Conservation (phyloP, 2,797 vertebrate species). For the Hipposideros larvatus region DNA sequence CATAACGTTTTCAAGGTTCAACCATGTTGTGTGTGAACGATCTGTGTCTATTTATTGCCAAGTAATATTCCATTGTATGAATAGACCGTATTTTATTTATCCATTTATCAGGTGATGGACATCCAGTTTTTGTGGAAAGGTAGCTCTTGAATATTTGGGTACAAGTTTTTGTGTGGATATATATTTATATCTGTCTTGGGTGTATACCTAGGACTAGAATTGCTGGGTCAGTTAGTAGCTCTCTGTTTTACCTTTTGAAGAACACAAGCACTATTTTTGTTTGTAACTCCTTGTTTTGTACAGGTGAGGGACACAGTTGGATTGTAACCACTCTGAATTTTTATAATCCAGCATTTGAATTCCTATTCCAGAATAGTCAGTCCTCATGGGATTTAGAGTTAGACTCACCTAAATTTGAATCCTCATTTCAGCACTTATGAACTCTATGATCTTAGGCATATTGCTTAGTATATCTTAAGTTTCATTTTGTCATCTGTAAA, state of each 20-base stretch:
- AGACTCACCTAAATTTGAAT: background rate
- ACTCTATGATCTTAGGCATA: background rate
- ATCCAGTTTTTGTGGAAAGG: background rate
- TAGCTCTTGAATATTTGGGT: background rate
- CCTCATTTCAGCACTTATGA: background rate
- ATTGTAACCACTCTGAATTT: background rate
- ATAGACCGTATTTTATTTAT: background rate
- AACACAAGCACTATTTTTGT: background rate
- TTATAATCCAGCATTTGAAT: background rate
- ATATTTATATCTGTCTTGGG: background rate
- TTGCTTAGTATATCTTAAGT: background rate
- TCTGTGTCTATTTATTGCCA: background rate
- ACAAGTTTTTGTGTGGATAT: background rate
- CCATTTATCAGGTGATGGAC: background rate
- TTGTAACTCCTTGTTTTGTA: background rate
- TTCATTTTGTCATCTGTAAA: background rate
- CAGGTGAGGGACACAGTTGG: background rate
- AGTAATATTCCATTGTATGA: conserved; percentile 14
- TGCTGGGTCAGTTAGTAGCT: background rate
- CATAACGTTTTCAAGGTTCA: background rate
- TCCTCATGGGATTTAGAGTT: background rate
- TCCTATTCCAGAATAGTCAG: background rate
- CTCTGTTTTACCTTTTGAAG: background rate
- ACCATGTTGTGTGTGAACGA: background rate
- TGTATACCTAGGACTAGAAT: background rate